Conservation (phyloP, 2,113 vertebrate species). For the Anarhynchus alexandrinus region DNA sequence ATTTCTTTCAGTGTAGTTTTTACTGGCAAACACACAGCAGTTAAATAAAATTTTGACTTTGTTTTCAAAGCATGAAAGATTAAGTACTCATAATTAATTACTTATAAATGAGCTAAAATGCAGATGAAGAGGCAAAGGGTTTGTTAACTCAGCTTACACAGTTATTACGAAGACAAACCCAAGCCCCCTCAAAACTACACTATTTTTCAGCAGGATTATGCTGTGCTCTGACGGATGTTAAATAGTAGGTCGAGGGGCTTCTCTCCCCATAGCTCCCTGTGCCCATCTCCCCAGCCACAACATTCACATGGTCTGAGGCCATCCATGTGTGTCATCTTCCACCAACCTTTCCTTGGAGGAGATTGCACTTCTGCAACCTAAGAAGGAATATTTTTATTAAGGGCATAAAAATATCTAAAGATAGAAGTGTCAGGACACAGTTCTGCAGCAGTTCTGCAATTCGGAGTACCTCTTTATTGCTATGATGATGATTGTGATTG, state of each 20-base stretch:
- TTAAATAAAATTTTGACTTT: neutral
- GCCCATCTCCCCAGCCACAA: neutral
- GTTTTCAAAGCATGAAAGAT: neutral
- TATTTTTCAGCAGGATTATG: neutral
- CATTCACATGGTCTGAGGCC: accelerated
- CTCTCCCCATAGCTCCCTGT: neutral
- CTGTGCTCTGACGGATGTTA: neutral
- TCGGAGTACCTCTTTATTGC: neutral
- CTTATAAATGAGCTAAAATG: neutral
- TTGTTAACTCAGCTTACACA: neutral
- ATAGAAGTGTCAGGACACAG: neutral
- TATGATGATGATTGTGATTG: neutral
- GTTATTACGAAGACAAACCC: neutral
- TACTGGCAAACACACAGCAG: neutral
- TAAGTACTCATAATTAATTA: neutral
- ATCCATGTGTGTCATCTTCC: neutral
- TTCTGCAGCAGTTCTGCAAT: neutral
- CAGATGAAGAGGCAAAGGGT: neutral
- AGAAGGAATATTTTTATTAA: neutral
- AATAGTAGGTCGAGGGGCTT: neutral
- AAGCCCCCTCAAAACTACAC: neutral
- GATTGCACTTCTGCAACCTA: neutral
- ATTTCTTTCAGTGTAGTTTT: neutral
- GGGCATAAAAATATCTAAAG: neutral
- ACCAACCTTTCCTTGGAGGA: neutral